These are phyloP conservation scores for Lacanobia wlatinum DNA, from an alignment of 2,888 invertebrate species.

Conservation along the genomic window DNA sequence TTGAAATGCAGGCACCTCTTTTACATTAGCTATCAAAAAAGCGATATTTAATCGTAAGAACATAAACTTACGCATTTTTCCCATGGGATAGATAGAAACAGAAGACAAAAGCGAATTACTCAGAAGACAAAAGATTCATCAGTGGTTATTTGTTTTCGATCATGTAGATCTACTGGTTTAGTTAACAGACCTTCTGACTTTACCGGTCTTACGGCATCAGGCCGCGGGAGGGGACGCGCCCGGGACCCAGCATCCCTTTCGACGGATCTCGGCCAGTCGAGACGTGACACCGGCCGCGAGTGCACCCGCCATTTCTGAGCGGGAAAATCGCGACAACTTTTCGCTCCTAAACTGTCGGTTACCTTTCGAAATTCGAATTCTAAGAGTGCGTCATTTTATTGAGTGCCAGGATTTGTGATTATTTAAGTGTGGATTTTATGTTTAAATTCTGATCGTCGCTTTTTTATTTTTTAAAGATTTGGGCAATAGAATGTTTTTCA, in stretches of 20 bases:
- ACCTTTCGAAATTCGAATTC: conserved; percentile 51
- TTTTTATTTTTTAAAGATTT: not conserved
- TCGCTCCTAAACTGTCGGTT: conserved; percentile 60
- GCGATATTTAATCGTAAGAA: too few relatives aligned
- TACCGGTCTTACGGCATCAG: conserved; percentile 28
- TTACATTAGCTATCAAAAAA: not conserved
- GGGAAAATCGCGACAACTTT: conserved; percentile 72
- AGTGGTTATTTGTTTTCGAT: not conserved
- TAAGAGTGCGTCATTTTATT: conserved; percentile 40
- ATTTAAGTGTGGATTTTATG: conserved; percentile 16
- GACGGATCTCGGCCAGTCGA: conserved; percentile 73
- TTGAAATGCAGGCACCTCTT: not conserved
- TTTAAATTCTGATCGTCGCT: not conserved
- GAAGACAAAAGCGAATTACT: too few relatives aligned
- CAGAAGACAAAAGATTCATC: not conserved
- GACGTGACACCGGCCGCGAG: conserved; percentile 65
- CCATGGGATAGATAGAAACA: too few relatives aligned
- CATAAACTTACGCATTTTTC: too few relatives aligned
- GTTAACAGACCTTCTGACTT: conserved; percentile 29
- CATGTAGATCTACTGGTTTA: not conserved
- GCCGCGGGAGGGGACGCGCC: conserved; percentile 63
- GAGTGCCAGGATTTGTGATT: conserved; percentile 44
- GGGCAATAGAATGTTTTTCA: not conserved
- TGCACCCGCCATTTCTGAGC: conserved; percentile 58
- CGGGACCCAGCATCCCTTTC: conserved; percentile 66